Percentiles rank a stretch among this genome's conserved stretches.
phyloP scores from a whole-genome alignment of 2,113 vertebrate genomes.

The Aviceda subcristata region DNA sequence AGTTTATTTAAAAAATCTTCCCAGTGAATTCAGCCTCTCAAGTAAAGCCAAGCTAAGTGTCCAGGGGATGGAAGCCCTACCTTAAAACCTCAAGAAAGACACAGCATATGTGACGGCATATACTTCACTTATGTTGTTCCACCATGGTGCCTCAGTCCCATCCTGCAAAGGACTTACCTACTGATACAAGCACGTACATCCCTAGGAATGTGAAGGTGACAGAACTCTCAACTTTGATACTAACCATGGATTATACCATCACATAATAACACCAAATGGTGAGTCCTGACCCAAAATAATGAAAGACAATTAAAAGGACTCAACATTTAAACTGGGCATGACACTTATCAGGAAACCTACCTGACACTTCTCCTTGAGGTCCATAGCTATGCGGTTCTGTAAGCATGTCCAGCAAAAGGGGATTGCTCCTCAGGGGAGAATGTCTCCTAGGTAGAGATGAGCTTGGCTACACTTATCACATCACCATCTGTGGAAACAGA shows the following conservation, averaged over 20 bases:
- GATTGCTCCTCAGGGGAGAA: slow-evolving; percentile 42
- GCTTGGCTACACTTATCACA: slow-evolving; percentile 1
- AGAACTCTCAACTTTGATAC: background rate
- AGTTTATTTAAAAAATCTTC: background rate
- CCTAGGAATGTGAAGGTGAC: background rate
- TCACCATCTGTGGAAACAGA: slow-evolving; percentile 61
- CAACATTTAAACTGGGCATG: background rate
- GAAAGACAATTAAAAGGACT: background rate
- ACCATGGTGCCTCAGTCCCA: background rate
- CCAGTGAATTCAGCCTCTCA: background rate
- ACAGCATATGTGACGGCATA: background rate
- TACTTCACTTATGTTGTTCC: background rate
- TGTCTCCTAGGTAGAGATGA: slow-evolving; percentile 37
- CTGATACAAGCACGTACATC: background rate
- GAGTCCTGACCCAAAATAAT: background rate
- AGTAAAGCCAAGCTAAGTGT: background rate
- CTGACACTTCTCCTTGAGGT: slow-evolving; percentile 86
- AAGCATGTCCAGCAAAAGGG: slow-evolving; percentile 80
- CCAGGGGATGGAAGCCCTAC: background rate
- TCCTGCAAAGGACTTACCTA: background rate
- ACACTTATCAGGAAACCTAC: slow-evolving; percentile 62
- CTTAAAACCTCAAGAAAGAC: background rate
- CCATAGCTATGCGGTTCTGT: slow-evolving; percentile 77
- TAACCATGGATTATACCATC: background rate
- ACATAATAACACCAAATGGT: background rate